phyloP scores from a whole-genome alignment of 2,113 vertebrate genomes.

The Carassius auratus region DNA sequence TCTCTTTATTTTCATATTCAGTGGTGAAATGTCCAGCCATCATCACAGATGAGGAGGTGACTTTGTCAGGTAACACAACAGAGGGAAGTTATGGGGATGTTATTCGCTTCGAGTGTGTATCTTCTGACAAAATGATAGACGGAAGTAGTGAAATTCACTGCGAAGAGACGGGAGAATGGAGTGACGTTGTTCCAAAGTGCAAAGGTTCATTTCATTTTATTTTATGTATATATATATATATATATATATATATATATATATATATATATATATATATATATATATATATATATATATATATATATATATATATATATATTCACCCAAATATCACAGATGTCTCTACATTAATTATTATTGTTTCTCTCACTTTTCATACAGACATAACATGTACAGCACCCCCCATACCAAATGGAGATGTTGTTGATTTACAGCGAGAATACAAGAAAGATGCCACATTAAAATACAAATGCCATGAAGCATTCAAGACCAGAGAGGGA shows the following conservation, averaged over 20 bases:
- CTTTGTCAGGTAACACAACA: constrained; percentile 61
- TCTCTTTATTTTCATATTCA: neutral
- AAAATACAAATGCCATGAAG: neutral
- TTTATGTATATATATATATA: too few species aligned
- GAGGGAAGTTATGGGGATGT: constrained; percentile 65
- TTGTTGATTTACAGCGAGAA: rapidly evolving
- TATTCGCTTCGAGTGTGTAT: constrained; percentile 67
- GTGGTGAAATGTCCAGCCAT: constrained; percentile 57
- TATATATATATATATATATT: neutral
- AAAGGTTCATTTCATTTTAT: constrained; percentile 53
- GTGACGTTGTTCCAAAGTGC: constrained; percentile 44
- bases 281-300: too few species aligned
- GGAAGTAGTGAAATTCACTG: constrained; percentile 60
- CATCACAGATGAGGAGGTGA: constrained; percentile 7
- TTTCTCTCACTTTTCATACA: constrained; percentile 41
- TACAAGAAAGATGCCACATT: constrained; percentile 37
- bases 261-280: neutral
- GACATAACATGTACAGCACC: constrained; percentile 55
- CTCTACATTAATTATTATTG: neutral
- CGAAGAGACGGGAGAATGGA: constrained; percentile 65
- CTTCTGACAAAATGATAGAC: neutral
- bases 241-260: neutral
- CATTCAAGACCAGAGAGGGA: neutral
- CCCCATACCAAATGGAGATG: constrained; percentile 2
- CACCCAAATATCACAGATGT: neutral